A percentile compares a stretch with the other conserved stretches of the same genome.
phyloP scores from a whole-genome alignment of 2,113 vertebrate genomes.

The Microcebus ravelobensis region DNA sequence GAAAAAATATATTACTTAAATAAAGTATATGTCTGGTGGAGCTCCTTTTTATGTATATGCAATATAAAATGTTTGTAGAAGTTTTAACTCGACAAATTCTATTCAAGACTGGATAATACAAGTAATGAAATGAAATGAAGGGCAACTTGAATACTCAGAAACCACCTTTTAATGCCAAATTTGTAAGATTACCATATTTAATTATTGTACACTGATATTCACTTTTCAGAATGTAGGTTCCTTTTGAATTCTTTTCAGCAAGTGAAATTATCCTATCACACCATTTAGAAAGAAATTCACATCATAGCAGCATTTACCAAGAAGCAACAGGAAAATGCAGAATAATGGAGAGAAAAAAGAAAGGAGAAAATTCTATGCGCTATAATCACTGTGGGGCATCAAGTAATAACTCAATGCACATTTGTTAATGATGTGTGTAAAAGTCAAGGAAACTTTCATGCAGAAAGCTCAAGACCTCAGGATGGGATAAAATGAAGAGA shows the following conservation, averaged over 20 bases:
- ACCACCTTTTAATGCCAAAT: too few relatives aligned
- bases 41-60: too few relatives aligned
- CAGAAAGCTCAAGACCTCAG: not conserved
- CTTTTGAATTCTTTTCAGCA: not conserved
- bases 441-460: not conserved
- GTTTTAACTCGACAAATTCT: too few relatives aligned
- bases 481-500: not conserved
- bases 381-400: not conserved
- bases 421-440: slow-evolving; percentile 2
- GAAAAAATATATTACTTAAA: too few relatives aligned
- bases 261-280: not conserved
- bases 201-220: too few relatives aligned
- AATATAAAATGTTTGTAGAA: too few relatives aligned
- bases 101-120: too few relatives aligned
- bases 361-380: not conserved
- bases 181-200: too few relatives aligned
- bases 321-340: not conserved
- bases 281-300: not conserved
- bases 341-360: not conserved
- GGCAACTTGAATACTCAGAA: too few relatives aligned
- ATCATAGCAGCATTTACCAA: not conserved
- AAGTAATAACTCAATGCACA: not conserved
- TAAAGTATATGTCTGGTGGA: too few relatives aligned
- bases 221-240: too few relatives aligned
- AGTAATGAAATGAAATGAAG: too few relatives aligned